phyloP scores from a whole-genome alignment of 2,888 invertebrate species.

The Drosophila mulleri region DNA sequence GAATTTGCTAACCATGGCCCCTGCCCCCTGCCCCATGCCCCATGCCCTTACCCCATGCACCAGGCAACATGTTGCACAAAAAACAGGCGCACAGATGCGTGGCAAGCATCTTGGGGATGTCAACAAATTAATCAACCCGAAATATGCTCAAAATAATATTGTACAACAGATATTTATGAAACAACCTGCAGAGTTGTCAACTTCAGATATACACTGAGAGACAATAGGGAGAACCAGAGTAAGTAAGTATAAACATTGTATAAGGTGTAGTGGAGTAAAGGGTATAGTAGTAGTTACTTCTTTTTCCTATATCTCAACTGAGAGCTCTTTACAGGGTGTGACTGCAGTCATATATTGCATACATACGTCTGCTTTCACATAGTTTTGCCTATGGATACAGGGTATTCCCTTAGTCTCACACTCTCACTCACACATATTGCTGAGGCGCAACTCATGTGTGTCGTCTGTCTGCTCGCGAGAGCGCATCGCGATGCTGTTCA shows the following conservation, averaged over 20 bases:
- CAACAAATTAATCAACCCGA: slow-evolving; percentile 43
- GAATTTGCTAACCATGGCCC: slow-evolving; percentile 66
- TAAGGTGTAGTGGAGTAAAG: no score
- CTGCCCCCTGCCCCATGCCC: neutral
- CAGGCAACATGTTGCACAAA: slow-evolving; percentile 14
- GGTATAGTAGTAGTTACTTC: no score
- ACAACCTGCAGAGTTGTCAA: neutral
- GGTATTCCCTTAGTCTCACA: no score
- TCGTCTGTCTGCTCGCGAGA: slow-evolving; percentile 10
- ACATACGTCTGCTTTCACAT: neutral
- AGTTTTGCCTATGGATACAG: no score
- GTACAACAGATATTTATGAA: slow-evolving; percentile 2
- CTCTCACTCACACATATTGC: neutral
- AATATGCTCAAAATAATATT: slow-evolving; percentile 9
- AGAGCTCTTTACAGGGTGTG: slow-evolving; percentile 17
- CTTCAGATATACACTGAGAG: neutral
- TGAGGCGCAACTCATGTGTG: neutral
- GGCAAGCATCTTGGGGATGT: slow-evolving; percentile 45
- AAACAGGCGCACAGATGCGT: slow-evolving; percentile 27
- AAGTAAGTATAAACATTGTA: no score
- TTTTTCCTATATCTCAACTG: no score
- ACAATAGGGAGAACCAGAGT: neutral
- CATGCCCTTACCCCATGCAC: neutral
- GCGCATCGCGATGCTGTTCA: slow-evolving; percentile 35
- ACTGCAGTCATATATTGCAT: neutral